Evolutionary conservation across 2,888 invertebrate species (phyloP).

Genomic region (Norana najaformis): DNA sequence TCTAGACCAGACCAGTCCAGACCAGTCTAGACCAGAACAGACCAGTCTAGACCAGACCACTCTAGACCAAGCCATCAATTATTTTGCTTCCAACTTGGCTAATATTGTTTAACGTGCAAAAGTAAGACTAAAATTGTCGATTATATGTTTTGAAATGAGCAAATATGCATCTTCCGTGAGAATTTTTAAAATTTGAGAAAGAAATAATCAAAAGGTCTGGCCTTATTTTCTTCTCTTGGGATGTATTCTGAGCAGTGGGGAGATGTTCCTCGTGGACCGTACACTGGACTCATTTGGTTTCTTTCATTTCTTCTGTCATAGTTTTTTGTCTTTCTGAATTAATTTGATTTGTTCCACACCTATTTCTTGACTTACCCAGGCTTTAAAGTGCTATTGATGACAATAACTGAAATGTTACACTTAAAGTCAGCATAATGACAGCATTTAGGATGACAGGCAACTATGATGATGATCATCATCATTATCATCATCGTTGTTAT

Average conservation of each 20-base stretch:
- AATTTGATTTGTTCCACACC: neutral
- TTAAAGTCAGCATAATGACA: neutral
- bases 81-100: neutral
- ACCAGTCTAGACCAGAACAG: too few relatives aligned
- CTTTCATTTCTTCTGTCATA: neutral
- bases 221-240: neutral
- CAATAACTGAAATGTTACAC: neutral
- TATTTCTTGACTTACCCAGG: neutral
- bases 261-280: too few relatives aligned
- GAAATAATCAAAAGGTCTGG: neutral
- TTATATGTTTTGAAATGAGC: neutral
- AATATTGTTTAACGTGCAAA: too few relatives aligned
- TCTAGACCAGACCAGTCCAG: too few relatives aligned
- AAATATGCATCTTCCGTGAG: neutral
- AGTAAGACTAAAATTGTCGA: neutral
- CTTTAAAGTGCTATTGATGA: neutral
- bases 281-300: neutral
- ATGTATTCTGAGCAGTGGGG: neutral
- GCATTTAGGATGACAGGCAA: neutral
- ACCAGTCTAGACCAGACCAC: too few relatives aligned
- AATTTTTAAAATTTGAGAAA: too few relatives aligned
- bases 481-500: neutral
- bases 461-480: conserved; percentile 2
- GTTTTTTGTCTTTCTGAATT: neutral
- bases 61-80: too few relatives aligned